A percentile compares a stretch with the other conserved stretches of the same genome.
These are phyloP conservation scores for Styela plicata DNA, from an alignment of 23 tunicate species.

Conservation along the genomic window DNA sequence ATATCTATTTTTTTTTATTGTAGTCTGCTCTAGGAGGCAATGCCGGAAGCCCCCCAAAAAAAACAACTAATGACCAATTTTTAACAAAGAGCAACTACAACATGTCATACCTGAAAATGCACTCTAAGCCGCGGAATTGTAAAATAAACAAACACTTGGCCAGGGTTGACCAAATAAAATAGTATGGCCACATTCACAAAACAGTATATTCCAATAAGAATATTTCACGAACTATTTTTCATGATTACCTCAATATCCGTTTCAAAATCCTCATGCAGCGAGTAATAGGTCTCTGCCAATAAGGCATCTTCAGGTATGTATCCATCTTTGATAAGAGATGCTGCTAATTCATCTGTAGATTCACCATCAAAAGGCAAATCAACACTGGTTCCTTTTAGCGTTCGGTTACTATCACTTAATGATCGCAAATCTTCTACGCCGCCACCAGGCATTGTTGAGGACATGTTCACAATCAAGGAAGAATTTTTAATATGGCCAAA, in stretches of 20 bases:
- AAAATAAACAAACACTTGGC: no score
- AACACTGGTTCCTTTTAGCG: background rate
- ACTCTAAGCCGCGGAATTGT: no score
- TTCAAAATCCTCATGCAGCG: constrained; percentile 71
- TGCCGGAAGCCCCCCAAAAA: no score
- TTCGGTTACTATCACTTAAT: background rate
- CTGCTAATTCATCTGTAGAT: constrained; percentile 6
- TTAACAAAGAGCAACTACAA: no score
- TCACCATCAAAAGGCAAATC: constrained; percentile 7
- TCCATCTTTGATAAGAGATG: constrained; percentile 6
- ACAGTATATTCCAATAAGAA: no score
- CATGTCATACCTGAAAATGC: no score
- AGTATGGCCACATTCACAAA: no score
- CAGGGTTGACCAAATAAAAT: no score
- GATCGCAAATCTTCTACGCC: background rate
- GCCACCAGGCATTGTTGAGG: background rate
- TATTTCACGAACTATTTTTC: no score
- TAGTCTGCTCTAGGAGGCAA: no score
- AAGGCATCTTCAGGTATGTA: constrained; percentile 72
- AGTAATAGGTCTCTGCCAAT: constrained; percentile 73
- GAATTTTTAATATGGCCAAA: background rate
- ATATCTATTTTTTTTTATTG: no score
- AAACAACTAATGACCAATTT: no score
- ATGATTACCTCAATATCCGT: background rate
- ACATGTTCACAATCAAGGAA: background rate